These are phyloP conservation scores for Stichodactyla helianthus DNA, from an alignment of 64 coral and sea anemone species.

Conservation along the genomic window DNA sequence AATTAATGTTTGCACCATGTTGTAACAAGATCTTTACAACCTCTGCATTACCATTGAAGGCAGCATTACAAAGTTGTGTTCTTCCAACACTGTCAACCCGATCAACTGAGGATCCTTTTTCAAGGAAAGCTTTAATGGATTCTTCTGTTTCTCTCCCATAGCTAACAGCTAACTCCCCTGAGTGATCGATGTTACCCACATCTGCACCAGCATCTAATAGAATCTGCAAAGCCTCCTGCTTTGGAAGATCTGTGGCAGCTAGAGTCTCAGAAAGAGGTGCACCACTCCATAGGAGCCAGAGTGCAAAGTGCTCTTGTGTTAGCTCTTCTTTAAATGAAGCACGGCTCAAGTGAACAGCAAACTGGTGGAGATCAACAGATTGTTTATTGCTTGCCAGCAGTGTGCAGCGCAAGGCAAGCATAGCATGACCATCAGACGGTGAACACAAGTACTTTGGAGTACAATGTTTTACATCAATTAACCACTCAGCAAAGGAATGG, in stretches of 20 bases:
- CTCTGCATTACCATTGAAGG: slow-evolving; percentile 77
- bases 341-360: slow-evolving; percentile 89
- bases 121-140: slow-evolving; percentile 64
- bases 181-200: slow-evolving; percentile 35
- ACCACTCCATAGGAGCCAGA: slow-evolving; percentile 95
- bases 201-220: slow-evolving; percentile 82
- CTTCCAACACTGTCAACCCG: slow-evolving; percentile 61
- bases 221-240: slow-evolving; percentile 64
- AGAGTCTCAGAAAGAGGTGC: slow-evolving; percentile 60
- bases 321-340: slow-evolving; percentile 62
- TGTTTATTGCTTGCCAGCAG: slow-evolving; percentile 57
- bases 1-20: slow-evolving; percentile 94
- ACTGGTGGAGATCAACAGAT: slow-evolving; percentile 47
- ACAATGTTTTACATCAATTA: slow-evolving; percentile 93
- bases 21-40: slow-evolving; percentile 78
- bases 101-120: slow-evolving; percentile 69
- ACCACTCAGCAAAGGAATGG: slow-evolving; percentile 94
- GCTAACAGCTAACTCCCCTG: slow-evolving; percentile 32
- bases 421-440: slow-evolving; percentile 85
- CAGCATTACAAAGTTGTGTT: slow-evolving; percentile 77
- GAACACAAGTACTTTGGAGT: slow-evolving; percentile 83
- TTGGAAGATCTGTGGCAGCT: slow-evolving; percentile 44
- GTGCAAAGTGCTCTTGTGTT: slow-evolving; percentile 68
- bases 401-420: slow-evolving; percentile 80
- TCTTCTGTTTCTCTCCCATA: slow-evolving; percentile 76